Conservation (phyloP, 2,113 vertebrate genomes). For the Petroica traversi region DNA sequence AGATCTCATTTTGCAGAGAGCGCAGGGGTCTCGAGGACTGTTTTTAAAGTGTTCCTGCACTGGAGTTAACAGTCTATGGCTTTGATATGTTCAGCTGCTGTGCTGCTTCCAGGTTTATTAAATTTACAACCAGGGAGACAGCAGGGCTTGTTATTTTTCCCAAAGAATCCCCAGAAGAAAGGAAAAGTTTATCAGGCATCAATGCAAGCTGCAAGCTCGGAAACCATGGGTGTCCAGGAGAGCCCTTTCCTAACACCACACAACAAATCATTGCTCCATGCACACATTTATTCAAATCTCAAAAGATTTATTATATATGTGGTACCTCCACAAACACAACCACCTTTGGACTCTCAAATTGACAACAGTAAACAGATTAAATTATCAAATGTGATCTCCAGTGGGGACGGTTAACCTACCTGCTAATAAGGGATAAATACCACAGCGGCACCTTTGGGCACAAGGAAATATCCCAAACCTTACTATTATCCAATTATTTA, state of each 20-base stretch:
- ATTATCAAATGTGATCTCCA: background rate
- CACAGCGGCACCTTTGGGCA: background rate
- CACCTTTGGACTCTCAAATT: fast-evolving
- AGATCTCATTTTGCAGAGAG: constrained; percentile 60
- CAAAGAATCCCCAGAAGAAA: background rate
- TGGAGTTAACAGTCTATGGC: background rate
- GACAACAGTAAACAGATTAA: background rate
- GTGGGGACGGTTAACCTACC: background rate
- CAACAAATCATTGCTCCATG: background rate
- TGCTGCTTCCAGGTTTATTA: constrained; percentile 50
- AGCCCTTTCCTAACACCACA: background rate
- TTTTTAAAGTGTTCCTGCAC: constrained; percentile 43
- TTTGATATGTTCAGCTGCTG: constrained; percentile 30
- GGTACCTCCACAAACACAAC: fast-evolving
- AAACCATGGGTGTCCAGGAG: background rate
- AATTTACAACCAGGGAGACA: constrained; percentile 35
- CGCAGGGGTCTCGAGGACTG: constrained; percentile 39
- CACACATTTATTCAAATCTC: background rate
- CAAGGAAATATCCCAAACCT: background rate
- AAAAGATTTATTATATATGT: fast-evolving
- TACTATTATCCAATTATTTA: background rate
- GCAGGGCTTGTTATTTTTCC: background rate
- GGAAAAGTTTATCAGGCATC: background rate
- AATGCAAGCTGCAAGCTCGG: background rate
- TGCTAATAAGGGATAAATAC: background rate